A percentile compares a stretch with the other conserved stretches of the same genome.
These are phyloP conservation scores for Zaprionus capensis DNA, from an alignment of 1,140 invertebrate genomes.

Conservation along the genomic window DNA sequence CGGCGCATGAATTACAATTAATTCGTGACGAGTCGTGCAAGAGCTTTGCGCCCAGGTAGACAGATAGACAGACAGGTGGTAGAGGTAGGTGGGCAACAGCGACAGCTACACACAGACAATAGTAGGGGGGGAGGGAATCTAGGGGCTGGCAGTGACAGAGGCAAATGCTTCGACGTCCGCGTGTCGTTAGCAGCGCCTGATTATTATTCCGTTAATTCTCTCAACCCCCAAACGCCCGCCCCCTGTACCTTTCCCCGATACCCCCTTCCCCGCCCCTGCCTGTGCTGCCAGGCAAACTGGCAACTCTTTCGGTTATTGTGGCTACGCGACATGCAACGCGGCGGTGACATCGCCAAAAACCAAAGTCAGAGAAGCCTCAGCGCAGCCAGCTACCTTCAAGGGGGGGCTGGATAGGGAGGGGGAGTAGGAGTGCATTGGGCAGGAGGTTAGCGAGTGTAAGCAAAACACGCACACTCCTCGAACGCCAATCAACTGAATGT, in stretches of 20 bases:
- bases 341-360: constrained; percentile 78
- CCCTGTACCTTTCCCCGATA: neutral
- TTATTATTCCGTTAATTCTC: constrained; percentile 81
- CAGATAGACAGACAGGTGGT: constrained; percentile 5
- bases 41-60: constrained; percentile 42
- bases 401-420: neutral
- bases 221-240: constrained; percentile 8
- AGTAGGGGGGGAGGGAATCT: neutral
- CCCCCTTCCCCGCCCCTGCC: neutral
- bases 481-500: constrained; percentile 39
- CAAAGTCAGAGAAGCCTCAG: constrained; percentile 30
- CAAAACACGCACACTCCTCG: constrained; percentile 48
- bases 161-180: constrained; percentile 43
- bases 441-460: constrained; percentile 4
- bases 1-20: constrained; percentile 82
- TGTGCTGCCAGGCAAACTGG: constrained; percentile 38
- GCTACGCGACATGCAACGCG: constrained; percentile 71
- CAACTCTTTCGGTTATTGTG: constrained; percentile 57
- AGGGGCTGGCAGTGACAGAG: neutral
- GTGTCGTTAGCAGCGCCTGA: constrained; percentile 82
- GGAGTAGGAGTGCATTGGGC: neutral
- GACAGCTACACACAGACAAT: neutral
- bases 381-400: constrained; percentile 3
- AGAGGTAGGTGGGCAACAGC: neutral
- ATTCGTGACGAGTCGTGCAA: constrained; percentile 77